Evolutionary conservation across 2,113 vertebrate genomes (phyloP).

Genomic region (Thalassarche chlororhynchos): DNA sequence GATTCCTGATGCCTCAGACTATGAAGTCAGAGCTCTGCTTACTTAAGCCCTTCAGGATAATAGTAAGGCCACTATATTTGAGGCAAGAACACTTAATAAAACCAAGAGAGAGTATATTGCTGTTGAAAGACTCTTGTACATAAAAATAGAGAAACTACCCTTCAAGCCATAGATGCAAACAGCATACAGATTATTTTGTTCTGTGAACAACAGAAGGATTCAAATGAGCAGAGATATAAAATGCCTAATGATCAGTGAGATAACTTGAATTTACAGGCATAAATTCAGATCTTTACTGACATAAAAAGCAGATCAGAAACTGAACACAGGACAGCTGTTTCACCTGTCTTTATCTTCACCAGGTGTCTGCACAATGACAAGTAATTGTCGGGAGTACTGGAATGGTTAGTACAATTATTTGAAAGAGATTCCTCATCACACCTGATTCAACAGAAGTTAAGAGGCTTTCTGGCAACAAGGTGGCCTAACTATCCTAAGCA

Average conservation of each 20-base stretch:
- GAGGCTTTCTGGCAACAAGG: neutral
- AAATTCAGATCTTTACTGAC: neutral
- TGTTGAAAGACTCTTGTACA: neutral
- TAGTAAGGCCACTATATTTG: neutral
- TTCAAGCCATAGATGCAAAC: neutral
- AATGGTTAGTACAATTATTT: neutral
- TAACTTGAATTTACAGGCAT: neutral
- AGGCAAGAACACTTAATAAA: slow-evolving; percentile 34
- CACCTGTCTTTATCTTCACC: neutral
- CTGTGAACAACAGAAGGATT: neutral
- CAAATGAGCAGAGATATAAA: neutral
- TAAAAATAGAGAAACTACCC: slow-evolving; percentile 3
- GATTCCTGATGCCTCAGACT: neutral
- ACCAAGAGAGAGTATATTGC: neutral
- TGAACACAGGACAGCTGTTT: neutral
- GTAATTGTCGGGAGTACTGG: neutral
- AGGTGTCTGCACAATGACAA: neutral
- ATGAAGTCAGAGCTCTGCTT: neutral
- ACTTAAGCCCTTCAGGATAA: slow-evolving; percentile 11
- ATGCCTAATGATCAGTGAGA: neutral
- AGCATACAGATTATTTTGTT: slow-evolving; percentile 10
- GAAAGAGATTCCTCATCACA: neutral
- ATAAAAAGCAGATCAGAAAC: neutral
- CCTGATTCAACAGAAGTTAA: neutral
- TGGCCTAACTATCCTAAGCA: neutral